A percentile compares a stretch with the other conserved stretches of the same genome.
Conservation (phyloP, 2,113 vertebrate species). For the Ahaetulla prasina region DNA sequence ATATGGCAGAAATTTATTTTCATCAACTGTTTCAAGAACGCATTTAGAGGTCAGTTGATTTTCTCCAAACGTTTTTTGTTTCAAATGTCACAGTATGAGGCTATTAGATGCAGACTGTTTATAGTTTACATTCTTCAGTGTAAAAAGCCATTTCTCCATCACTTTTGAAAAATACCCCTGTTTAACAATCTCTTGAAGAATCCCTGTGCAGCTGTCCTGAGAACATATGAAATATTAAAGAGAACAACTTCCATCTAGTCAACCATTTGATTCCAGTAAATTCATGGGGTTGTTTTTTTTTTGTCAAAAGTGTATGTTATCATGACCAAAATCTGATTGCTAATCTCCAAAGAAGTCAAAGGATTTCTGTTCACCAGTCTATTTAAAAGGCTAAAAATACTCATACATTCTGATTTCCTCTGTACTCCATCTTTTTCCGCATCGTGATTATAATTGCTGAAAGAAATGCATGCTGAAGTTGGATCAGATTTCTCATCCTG, state of each 20-base stretch:
- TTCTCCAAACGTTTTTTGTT: neutral
- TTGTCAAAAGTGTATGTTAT: slow-evolving; percentile 49
- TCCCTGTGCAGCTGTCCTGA: slow-evolving; percentile 13
- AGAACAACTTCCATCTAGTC: slow-evolving; percentile 32
- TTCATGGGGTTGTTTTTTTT: slow-evolving; percentile 11
- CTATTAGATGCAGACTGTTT: neutral
- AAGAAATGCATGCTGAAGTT: slow-evolving; percentile 15
- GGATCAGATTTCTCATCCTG: neutral
- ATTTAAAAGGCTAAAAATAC: slow-evolving; percentile 34
- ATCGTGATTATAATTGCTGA: slow-evolving; percentile 26
- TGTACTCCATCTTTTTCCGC: slow-evolving; percentile 23
- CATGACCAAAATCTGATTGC: slow-evolving; percentile 52
- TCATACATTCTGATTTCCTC: slow-evolving; percentile 52
- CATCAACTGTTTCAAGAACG: neutral
- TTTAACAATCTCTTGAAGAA: slow-evolving; percentile 40
- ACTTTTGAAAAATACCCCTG: slow-evolving; percentile 28
- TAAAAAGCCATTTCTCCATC: slow-evolving; percentile 26
- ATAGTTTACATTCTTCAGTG: neutral
- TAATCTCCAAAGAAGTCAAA: slow-evolving; percentile 48
- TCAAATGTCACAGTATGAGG: neutral
- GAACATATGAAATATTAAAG: slow-evolving; percentile 53
- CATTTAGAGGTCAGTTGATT: accelerated
- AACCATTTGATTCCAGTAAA: slow-evolving; percentile 39
- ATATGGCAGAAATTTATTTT: neutral
- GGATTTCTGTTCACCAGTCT: slow-evolving; percentile 25